Percentiles rank a stretch among this genome's conserved stretches.
These are phyloP conservation scores for Neodiprion pinetum DNA, from an alignment of 1,140 invertebrate species.

Conservation along the genomic window DNA sequence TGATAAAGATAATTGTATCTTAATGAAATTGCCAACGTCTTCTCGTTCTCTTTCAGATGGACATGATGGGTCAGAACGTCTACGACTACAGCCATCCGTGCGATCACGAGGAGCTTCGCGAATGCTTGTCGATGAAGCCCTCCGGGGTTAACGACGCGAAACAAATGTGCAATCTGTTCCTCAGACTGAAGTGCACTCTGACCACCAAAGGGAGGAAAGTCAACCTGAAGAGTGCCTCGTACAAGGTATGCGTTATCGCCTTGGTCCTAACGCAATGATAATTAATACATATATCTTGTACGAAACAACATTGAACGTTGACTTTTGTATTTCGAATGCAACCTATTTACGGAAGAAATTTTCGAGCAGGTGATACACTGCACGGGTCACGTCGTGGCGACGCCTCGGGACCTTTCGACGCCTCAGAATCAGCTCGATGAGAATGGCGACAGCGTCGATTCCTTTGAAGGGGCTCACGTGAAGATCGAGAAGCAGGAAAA, in stretches of 20 bases:
- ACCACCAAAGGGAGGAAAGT: constrained; percentile 90
- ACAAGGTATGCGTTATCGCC: constrained; percentile 75
- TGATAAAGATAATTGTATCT: neutral
- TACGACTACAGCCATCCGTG: constrained; percentile 95
- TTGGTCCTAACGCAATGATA: constrained; percentile 1
- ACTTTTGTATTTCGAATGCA: constrained; percentile 14
- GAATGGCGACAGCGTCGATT: constrained; percentile 24
- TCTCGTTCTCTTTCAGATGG: constrained; percentile 72
- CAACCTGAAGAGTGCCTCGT: constrained; percentile 90
- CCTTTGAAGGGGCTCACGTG: constrained; percentile 42
- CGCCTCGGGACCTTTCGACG: constrained; percentile 36
- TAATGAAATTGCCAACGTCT: constrained; percentile 5
- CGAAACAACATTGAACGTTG: neutral
- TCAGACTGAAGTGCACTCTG: constrained; percentile 90
- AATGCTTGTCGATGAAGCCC: constrained; percentile 72
- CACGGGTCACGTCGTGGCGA: constrained; percentile 76
- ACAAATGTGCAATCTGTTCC: constrained; percentile 70
- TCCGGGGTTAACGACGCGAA: constrained; percentile 49
- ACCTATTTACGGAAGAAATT: constrained; percentile 3
- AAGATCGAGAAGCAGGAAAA: constrained; percentile 37
- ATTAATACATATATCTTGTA: constrained; percentile 2
- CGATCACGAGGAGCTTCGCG: constrained; percentile 91
- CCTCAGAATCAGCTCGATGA: constrained; percentile 19
- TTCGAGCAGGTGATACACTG: constrained; percentile 85
- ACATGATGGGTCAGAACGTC: constrained; percentile 92